A percentile compares a stretch with the other conserved stretches of the same genome.
Evolutionary conservation across 2,797 vertebrate genomes (phyloP).

Genomic region (Myiotriccus ornatus): DNA sequence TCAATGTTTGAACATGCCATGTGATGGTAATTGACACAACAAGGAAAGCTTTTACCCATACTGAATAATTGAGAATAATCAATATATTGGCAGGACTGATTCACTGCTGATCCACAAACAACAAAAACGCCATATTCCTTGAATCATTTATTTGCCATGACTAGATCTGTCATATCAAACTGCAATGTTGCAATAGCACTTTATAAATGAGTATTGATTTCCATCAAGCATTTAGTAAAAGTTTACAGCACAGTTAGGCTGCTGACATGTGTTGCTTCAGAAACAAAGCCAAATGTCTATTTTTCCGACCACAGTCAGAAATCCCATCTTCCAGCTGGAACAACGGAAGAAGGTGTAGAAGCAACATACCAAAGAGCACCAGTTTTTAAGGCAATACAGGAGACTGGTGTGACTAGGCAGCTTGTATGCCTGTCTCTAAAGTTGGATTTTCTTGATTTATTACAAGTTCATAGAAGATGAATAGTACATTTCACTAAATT

Average conservation of each 20-base stretch:
- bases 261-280: background rate
- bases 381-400: background rate
- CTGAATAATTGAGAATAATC: slow-evolving; percentile 34
- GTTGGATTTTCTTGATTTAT: background rate
- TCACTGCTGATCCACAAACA: slow-evolving; percentile 2
- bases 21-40: slow-evolving; percentile 26
- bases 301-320: background rate
- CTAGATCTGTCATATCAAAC: slow-evolving; percentile 11
- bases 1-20: slow-evolving; percentile 4
- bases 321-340: background rate
- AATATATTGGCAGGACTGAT: slow-evolving; percentile 36
- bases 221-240: background rate
- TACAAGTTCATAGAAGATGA: background rate
- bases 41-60: background rate
- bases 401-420: background rate
- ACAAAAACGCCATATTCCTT: background rate
- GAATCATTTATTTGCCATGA: background rate
- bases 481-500: slow-evolving; percentile 6
- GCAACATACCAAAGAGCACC: background rate
- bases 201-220: slow-evolving; percentile 4
- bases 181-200: background rate
- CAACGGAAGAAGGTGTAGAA: background rate
- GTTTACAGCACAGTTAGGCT: slow-evolving; percentile 5
- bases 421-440: background rate
- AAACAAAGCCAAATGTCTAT: background rate